These are phyloP conservation scores for Archivesica marissinica DNA, from an alignment of 1,140 invertebrate species.

Conservation along the genomic window DNA sequence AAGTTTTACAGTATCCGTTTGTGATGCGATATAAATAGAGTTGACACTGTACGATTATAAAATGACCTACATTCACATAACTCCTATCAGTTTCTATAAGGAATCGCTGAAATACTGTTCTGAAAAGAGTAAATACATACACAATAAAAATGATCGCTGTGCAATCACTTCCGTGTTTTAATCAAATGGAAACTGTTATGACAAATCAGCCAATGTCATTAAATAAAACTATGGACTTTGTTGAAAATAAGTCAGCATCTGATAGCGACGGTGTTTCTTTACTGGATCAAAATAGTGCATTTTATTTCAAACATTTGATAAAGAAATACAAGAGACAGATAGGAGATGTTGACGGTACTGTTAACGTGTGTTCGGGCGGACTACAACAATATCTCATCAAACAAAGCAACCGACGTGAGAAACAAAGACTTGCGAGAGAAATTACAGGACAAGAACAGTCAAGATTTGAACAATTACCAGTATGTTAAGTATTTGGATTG, in stretches of 20 bases:
- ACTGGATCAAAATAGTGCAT: constrained; percentile 42
- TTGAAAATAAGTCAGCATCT: background rate
- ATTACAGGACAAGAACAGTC: constrained; percentile 32
- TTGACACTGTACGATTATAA: background rate
- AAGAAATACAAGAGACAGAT: constrained; percentile 75
- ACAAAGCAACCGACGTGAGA: constrained; percentile 61
- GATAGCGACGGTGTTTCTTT: background rate
- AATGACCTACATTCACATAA: background rate
- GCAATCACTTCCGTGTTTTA: constrained; percentile 35
- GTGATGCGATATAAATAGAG: constrained; percentile 42
- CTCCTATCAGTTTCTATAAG: background rate
- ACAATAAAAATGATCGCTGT: constrained; percentile 38
- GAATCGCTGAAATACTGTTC: background rate
- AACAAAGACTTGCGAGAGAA: constrained; percentile 18
- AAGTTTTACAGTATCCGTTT: constrained; percentile 51
- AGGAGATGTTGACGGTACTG: constrained; percentile 58
- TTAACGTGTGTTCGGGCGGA: constrained; percentile 73
- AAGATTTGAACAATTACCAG: constrained; percentile 72
- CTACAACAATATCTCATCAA: constrained; percentile 77
- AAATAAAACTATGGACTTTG: background rate
- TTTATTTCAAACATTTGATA: constrained; percentile 71
- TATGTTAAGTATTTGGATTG: constrained; percentile 67
- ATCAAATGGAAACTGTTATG: constrained; percentile 12
- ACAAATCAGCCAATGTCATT: constrained; percentile 17
- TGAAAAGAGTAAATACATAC: background rate